Base-by-base conservation (phyloP, 35 echinoderm and acorn worm species). In the Lytechinus pictus region DNA sequence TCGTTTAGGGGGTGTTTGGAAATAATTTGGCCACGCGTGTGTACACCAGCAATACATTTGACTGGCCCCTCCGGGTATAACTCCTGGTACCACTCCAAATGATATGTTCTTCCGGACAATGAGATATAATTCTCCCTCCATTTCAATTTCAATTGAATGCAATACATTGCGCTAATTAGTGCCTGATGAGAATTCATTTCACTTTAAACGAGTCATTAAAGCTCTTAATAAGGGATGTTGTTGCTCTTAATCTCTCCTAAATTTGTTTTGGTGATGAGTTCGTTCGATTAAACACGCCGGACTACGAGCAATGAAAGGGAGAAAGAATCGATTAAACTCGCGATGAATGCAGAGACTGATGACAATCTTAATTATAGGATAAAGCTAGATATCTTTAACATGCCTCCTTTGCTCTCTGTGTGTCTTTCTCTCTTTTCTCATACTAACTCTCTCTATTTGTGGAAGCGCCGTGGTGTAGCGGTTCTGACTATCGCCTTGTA, bases 221-320 rank as follows among this genome's bases (percentile, higher is more conserved):
- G 19, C 66, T 79, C 66, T 79, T 79, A 79, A 79, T 79, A 19
- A 79, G 4, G 21, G 66, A 79, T 79, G 14, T 79, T 79, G 66
- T 79, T 79, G 66, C 66, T 79, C 66, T 79, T 79, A 79, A 79
- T 79, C n/a, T 79, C 19, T 79, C n/a, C 19, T 79, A n/a, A 79
- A 79, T 79, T 4, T 79, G 66, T 79, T 79, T 24, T 79, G 66
- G n/a, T 79, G 19, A 79, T 6, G 21, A 79, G 4, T 79, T 79
- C 19, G 24, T 79, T 79, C 66, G n/a, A 79, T 79, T 79, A 24
- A 24, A 24, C 66, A 16, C 19, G 2, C 19, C 19, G 66, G 66
- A 24, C 6, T 79, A 58, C 66, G 33, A 44, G 33, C 33, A 24
- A 6, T 6, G 21, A 16, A 79, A 24, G 21, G 66, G 16, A n/a